Conservation (phyloP, 2,888 invertebrate genomes). For the Xanthostigma xanthostigma region DNA sequence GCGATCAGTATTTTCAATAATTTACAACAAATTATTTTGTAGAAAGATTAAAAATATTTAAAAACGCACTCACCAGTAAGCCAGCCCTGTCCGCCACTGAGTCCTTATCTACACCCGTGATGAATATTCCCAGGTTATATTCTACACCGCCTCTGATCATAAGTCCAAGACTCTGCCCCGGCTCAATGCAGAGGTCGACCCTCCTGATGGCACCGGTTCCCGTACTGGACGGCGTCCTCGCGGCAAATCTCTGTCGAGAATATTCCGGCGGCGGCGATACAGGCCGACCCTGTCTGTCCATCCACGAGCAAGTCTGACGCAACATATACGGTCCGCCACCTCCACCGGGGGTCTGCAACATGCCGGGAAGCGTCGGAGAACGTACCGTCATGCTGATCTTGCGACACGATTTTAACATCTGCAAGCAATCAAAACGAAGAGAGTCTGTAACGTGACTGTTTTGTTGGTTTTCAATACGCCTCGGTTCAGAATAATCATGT, state of each 20-base stretch:
- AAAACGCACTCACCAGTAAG: slow-evolving; percentile 48
- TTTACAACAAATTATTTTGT: no score
- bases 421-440: slow-evolving; percentile 21
- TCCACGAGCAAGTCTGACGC: slow-evolving; percentile 84
- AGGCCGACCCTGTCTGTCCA: slow-evolving; percentile 80
- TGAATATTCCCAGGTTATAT: slow-evolving; percentile 89
- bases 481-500: no score
- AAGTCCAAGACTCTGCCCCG: slow-evolving; percentile 79
- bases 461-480: no score
- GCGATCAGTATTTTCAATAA: no score
- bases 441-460: neutral
- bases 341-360: slow-evolving; percentile 24
- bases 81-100: slow-evolving; percentile 87
- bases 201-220: slow-evolving; percentile 45
- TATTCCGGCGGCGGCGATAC: slow-evolving; percentile 69
- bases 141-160: slow-evolving; percentile 93
- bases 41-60: no score
- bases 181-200: slow-evolving; percentile 76
- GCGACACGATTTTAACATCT: slow-evolving; percentile 82
- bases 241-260: slow-evolving; percentile 25
- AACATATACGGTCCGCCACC: slow-evolving; percentile 34
- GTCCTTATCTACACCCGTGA: slow-evolving; percentile 88
- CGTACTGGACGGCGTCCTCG: slow-evolving; percentile 23
- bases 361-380: slow-evolving; percentile 53
- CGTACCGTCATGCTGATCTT: slow-evolving; percentile 81